Conservation (phyloP, 2,113 vertebrate species). For the Catharus bicknelli region DNA sequence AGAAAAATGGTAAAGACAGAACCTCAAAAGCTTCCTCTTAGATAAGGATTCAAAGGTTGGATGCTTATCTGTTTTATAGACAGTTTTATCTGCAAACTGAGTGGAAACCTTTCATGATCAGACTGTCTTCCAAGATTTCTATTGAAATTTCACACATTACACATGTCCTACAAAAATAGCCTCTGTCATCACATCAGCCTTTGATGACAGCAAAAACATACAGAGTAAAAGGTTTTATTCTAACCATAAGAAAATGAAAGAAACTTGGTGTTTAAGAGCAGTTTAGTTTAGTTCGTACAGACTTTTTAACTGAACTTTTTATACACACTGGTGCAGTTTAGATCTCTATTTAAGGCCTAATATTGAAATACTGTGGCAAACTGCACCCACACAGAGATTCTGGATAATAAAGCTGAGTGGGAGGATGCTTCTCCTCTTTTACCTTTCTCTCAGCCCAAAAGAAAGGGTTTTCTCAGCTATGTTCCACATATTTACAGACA, state of each 20-base stretch:
- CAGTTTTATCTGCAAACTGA: background rate
- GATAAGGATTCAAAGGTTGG: background rate
- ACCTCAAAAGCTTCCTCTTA: background rate
- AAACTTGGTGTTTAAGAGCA: background rate
- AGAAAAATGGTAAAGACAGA: slow-evolving; percentile 6
- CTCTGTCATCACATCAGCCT: background rate
- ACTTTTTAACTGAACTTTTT: background rate
- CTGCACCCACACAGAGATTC: background rate
- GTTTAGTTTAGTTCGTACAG: background rate
- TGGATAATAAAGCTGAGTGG: background rate
- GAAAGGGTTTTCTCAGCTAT: background rate
- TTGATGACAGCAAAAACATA: background rate
- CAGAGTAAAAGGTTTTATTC: background rate
- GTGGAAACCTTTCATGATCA: background rate
- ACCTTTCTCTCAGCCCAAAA: background rate
- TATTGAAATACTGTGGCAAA: background rate
- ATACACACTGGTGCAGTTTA: background rate
- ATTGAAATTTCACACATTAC: background rate
- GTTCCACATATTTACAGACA: background rate
- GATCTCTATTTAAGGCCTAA: background rate
- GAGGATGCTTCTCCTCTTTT: background rate
- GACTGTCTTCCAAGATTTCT: background rate
- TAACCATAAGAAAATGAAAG: background rate
- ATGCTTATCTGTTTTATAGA: background rate
- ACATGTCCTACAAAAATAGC: background rate